Evolutionary conservation across 2,888 invertebrate species (phyloP).

Genomic region (Autographa gamma): DNA sequence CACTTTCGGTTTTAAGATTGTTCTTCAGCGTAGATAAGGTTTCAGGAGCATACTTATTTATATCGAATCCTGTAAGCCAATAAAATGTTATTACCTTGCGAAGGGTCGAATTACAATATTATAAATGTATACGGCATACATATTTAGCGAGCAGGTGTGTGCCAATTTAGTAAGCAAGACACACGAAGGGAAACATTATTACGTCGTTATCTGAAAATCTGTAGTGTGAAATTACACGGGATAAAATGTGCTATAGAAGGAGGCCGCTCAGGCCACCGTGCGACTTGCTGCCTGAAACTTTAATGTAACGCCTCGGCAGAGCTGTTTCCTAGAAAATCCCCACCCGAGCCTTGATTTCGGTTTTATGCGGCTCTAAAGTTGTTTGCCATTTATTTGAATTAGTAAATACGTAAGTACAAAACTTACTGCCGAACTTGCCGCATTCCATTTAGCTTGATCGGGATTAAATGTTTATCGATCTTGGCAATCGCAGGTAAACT

Average conservation of each 20-base stretch:
- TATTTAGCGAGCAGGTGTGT: slow-evolving; percentile 47
- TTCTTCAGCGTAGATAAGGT: slow-evolving; percentile 21
- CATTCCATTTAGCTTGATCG: slow-evolving; percentile 14
- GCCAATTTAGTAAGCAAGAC: slow-evolving; percentile 50
- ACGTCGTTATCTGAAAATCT: slow-evolving; percentile 68
- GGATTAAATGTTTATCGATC: slow-evolving; percentile 44
- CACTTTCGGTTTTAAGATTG: slow-evolving; percentile 21
- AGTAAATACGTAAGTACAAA: slow-evolving; percentile 58
- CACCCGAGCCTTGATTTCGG: slow-evolving; percentile 75
- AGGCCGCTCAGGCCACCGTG: slow-evolving; percentile 44
- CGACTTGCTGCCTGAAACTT: slow-evolving; percentile 77
- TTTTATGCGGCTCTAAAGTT: slow-evolving; percentile 74
- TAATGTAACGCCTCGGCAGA: slow-evolving; percentile 76
- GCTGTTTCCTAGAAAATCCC: slow-evolving; percentile 73
- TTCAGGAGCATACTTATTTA: slow-evolving; percentile 43
- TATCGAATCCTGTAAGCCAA: slow-evolving; percentile 42
- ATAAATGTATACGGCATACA: slow-evolving; percentile 58
- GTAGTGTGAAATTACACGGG: slow-evolving; percentile 77
- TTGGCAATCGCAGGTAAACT: slow-evolving; percentile 28
- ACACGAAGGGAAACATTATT: slow-evolving; percentile 63
- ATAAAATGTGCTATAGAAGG: slow-evolving; percentile 71
- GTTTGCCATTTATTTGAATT: slow-evolving; percentile 75
- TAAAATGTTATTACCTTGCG: slow-evolving; percentile 50
- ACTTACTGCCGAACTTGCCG: slow-evolving; percentile 5
- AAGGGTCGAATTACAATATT: slow-evolving; percentile 56